These are phyloP conservation scores for Ylistrum balloti DNA, from an alignment of 1,140 invertebrate species.

Conservation along the genomic window DNA sequence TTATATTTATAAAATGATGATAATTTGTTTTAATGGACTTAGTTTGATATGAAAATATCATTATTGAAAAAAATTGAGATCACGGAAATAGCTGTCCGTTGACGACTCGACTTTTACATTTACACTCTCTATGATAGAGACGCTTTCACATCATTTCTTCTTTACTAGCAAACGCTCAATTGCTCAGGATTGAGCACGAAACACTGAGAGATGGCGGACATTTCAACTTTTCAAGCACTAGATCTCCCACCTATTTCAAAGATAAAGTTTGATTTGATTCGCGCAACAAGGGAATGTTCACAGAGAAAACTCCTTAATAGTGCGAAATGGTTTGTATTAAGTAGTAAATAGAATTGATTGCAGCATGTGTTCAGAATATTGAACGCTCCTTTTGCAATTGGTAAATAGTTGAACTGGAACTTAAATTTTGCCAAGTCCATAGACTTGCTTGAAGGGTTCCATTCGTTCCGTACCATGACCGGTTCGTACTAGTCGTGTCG, in stretches of 20 bases:
- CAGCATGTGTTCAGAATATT: too few relatives aligned
- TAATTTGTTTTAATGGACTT: background rate
- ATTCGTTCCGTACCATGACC: too few relatives aligned
- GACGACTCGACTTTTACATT: background rate
- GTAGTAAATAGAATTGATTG: background rate
- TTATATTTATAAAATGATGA: background rate
- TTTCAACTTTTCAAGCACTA: conserved; percentile 51
- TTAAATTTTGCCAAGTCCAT: too few relatives aligned
- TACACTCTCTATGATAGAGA: background rate
- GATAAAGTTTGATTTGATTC: conserved; percentile 49
- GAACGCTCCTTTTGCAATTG: too few relatives aligned
- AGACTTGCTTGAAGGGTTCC: too few relatives aligned
- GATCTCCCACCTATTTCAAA: conserved; percentile 44
- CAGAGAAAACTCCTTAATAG: conserved; percentile 51
- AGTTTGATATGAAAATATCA: background rate
- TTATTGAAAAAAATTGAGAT: conserved; percentile 5
- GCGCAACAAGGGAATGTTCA: conserved; percentile 52
- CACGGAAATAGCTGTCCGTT: background rate
- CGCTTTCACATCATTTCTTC: background rate
- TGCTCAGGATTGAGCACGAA: background rate
- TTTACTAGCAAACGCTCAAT: background rate
- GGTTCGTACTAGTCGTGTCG: too few relatives aligned
- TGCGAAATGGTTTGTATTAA: conserved; percentile 50
- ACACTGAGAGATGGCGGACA: conserved; percentile 51
- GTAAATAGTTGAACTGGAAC: too few relatives aligned